phyloP scores from a whole-genome alignment of 64 coral and sea anemone genomes.

The Montipora sp. region DNA sequence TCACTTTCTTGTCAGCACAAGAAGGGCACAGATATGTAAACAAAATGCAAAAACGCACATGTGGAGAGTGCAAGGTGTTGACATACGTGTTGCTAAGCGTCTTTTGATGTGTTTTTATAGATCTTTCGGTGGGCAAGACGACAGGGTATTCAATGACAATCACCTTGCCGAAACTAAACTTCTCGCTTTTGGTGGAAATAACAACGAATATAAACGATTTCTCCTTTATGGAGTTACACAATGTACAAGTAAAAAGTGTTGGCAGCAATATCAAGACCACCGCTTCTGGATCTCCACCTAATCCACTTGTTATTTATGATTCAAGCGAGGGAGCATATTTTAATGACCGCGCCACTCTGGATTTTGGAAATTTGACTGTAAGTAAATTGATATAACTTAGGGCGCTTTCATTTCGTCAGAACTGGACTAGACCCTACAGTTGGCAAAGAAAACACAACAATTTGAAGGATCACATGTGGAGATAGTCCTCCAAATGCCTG shows the following conservation, averaged over 20 bases:
- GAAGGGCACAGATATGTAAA: too few relatives aligned
- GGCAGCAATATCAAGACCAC: constrained; percentile 52
- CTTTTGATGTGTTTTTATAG: constrained; percentile 13
- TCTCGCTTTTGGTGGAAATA: constrained; percentile 75
- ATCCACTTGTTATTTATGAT: constrained; percentile 36
- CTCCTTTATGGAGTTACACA: constrained; percentile 82
- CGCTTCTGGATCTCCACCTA: not conserved
- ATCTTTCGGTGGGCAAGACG: constrained; percentile 53
- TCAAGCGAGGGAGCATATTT: constrained; percentile 50
- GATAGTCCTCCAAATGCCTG: too few relatives aligned
- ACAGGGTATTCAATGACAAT: constrained; percentile 82
- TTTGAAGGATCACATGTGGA: too few relatives aligned
- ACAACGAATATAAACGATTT: constrained; percentile 94
- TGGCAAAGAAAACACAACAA: too few relatives aligned
- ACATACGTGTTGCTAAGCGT: not conserved
- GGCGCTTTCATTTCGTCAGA: too few relatives aligned
- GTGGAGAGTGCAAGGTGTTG: not conserved
- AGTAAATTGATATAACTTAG: not conserved
- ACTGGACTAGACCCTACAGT: too few relatives aligned
- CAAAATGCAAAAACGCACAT: too few relatives aligned
- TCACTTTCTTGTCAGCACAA: too few relatives aligned
- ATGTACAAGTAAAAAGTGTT: constrained; percentile 40
- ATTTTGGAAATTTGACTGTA: constrained; percentile 95
- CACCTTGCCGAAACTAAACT: constrained; percentile 75
- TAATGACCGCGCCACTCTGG: constrained; percentile 72